phyloP scores from a whole-genome alignment of 2,113 vertebrate genomes.

The Dipodomys merriami region DNA sequence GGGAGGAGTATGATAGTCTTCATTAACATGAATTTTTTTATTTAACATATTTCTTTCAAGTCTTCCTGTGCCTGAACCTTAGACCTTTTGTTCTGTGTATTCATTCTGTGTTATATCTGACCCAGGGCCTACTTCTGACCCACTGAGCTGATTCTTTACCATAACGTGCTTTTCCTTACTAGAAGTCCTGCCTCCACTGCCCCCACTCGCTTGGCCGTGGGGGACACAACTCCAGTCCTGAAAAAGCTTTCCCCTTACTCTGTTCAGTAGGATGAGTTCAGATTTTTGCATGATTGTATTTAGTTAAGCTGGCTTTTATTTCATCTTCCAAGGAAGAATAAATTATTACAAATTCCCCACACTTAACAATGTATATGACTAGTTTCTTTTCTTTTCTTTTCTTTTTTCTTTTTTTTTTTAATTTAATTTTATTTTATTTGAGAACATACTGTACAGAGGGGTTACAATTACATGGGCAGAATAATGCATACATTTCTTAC shows the following conservation, averaged over 20 bases:
- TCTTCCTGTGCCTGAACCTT: neutral
- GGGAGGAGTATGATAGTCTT: neutral
- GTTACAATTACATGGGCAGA: too few species aligned
- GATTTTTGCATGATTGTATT: neutral
- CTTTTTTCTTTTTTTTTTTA: too few species aligned
- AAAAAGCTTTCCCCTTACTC: neutral
- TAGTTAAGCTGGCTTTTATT: slow-evolving; percentile 26
- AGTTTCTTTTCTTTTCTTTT: neutral
- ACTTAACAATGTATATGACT: neutral
- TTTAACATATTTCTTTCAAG: neutral
- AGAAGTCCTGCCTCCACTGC: neutral
- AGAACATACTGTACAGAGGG: too few species aligned
- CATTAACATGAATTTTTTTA: slow-evolving; percentile 17
- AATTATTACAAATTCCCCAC: neutral
- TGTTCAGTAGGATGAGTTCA: neutral
- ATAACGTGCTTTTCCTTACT: neutral
- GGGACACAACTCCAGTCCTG: neutral
- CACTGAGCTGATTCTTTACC: neutral
- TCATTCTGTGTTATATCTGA: neutral
- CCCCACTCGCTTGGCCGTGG: neutral
- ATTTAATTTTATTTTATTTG: too few species aligned
- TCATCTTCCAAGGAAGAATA: neutral
- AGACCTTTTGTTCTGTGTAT: neutral
- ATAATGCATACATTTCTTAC: too few species aligned
- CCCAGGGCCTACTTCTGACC: neutral